Evolutionary conservation across 2,797 vertebrate genomes (phyloP).

Genomic region (Catharus ustulatus): DNA sequence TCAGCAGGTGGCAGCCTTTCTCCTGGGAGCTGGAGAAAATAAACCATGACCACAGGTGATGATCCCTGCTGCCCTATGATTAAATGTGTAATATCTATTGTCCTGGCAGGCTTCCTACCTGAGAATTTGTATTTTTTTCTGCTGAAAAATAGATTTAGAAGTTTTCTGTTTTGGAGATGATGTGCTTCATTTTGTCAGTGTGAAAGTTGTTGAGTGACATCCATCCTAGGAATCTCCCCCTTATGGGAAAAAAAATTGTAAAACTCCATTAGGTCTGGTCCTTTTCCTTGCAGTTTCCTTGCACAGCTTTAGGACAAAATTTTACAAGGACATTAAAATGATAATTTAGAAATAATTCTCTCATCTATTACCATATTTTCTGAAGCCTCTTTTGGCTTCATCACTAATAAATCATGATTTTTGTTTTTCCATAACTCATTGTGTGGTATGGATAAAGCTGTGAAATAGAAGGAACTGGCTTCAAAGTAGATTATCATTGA

Average conservation of each 20-base stretch:
- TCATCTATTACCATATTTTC: background rate
- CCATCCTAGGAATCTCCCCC: background rate
- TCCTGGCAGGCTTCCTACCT: background rate
- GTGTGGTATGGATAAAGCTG: background rate
- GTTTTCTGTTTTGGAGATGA: background rate
- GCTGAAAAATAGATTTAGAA: background rate
- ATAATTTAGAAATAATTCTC: background rate
- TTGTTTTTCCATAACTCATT: background rate
- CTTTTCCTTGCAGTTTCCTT: background rate
- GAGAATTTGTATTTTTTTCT: background rate
- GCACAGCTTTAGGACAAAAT: background rate
- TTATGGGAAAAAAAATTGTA: background rate
- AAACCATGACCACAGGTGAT: rapidly evolving
- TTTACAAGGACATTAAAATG: background rate
- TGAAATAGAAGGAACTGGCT: background rate
- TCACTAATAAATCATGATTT: background rate
- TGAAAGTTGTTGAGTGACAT: background rate
- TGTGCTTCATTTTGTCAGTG: background rate
- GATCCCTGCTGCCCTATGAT: background rate
- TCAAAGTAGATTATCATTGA: background rate
- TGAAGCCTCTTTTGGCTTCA: background rate
- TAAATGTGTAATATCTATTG: background rate
- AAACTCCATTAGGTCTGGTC: background rate
- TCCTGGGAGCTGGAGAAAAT: background rate
- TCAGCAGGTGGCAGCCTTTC: constrained; percentile 62